Base-by-base conservation (phyloP, 2,888 invertebrate genomes). In the Venustoraphidia nigricollis region DNA sequence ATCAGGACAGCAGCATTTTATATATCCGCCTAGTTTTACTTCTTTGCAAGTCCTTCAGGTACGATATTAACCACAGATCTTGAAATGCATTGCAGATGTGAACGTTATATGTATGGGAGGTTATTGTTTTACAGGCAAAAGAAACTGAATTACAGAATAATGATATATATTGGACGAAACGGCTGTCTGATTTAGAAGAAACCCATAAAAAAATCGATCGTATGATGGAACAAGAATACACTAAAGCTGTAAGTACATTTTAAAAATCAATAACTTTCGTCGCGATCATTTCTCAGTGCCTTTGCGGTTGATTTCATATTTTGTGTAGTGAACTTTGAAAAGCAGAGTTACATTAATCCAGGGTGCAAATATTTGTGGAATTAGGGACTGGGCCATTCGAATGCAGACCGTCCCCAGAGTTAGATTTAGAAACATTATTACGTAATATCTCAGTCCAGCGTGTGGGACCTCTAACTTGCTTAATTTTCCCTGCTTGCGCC, bases 91-190 rank as follows among this genome's bases (percentile, higher is more conserved):
- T 27, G 6, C 6, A 6, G 3, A 27, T 27, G 3, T 27, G 27
- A 27, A 27, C 6, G 27, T 27, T 27, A 27, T 27, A 27, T 27
- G 3, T 27, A 27, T 27, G 27, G 3, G 27, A 27, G 27, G 11
- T 44, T 27, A 36, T 45, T 36, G 6, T 2, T 13, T 46, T 41
- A 40, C 76, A 77, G 55, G 73, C 73, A 55, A 75, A 75, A 57
- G 71, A 76, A 57, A 64, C 66, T 43, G 76, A 78, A 58, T 63
- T 80, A 17, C 65, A 69, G 45, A 68, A 71, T 49, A 78, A 78
- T 57, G 77, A 80, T 56, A 61, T 67, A 17, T 74, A 77, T 59
- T 81, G 80, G 80, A 67, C 71, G 38, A 67, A 67, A 42, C 69
- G 79, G 37, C 58, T 80, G 53, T 56, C 63, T 34, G 66, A 71